Base-by-base conservation (phyloP, 2,113 vertebrate species). In the Cacatua alba region DNA sequence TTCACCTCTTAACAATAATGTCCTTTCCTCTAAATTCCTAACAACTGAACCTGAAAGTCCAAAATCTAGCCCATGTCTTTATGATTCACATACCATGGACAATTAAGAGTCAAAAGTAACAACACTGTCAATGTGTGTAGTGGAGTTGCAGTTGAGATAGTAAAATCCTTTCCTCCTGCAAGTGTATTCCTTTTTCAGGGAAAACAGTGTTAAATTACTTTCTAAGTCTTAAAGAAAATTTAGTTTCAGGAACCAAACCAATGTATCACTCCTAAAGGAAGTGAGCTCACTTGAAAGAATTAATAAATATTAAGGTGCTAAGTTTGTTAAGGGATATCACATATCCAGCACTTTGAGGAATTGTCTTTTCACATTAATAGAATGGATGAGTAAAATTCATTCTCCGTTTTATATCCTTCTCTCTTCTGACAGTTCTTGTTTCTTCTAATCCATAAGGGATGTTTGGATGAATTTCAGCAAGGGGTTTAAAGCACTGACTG, bases 361-460 rank as follows among this genome's bases (percentile, higher is more conserved):
- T 9, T 94, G 91, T 97, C 92, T 83, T 75, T 96, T 96, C 92
- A 92, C 84, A 92, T 96, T 96, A 97, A 55, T 85, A 76, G 84
- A 92, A 95, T 33, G 33, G 81, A 94, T 81, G 75, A 90, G 76
- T 82, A 94, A 95, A 88, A 95, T 82, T 70, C 88, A 95, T 52
- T 59, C 68, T 91, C 93, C 79, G 71, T 89, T 93, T 88, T 92
- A 94, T 11, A 81, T 93, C 74, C 52, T 65, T 80, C 84, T 71
- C 25, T 78, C 46, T 91, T 77, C 65, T 59, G 65, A 64, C 51
- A 89, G 55, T 43, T 74, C 53, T 90, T 62, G 25, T 91, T 95
- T 95, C 90, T 74, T 92, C 53, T 71, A 57, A 90, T 49, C 72
- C 52, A 29, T 89, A 88, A 68, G 39, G 37, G 51, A 92, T 24